Evolutionary conservation across 2,113 vertebrate genomes (phyloP).

Genomic region (Pitta sordida): DNA sequence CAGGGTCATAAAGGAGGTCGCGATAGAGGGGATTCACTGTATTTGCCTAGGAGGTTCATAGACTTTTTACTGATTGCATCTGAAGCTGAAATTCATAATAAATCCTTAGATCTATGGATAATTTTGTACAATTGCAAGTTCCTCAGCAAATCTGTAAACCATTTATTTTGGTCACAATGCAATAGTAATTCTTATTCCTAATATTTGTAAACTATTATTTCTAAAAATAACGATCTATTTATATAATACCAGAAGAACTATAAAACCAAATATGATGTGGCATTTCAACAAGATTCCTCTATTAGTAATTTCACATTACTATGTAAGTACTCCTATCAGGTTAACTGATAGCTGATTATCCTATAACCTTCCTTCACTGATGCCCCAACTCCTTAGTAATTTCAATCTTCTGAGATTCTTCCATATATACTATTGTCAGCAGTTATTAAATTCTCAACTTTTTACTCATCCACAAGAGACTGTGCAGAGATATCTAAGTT

Average conservation of each 20-base stretch:
- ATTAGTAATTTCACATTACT: constrained; percentile 16
- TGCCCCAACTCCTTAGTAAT: neutral
- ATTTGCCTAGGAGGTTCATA: neutral
- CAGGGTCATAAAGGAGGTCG: no score
- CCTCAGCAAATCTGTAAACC: neutral
- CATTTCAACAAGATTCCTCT: neutral
- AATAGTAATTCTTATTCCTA: neutral
- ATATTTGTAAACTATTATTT: neutral
- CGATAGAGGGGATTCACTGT: no score
- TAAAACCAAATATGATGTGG: neutral
- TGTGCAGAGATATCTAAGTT: constrained; percentile 59
- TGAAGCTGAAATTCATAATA: neutral
- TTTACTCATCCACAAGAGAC: constrained; percentile 53
- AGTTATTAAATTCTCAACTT: constrained; percentile 60
- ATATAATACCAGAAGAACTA: neutral
- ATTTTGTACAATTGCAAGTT: neutral
- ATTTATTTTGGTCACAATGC: neutral
- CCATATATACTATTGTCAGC: constrained; percentile 31
- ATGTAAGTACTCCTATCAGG: constrained; percentile 8
- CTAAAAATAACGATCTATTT: neutral
- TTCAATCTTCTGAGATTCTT: constrained; percentile 11
- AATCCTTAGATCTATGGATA: neutral
- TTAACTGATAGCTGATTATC: constrained; percentile 39
- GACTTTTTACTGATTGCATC: neutral
- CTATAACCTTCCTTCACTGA: neutral